phyloP scores from a whole-genome alignment of 2,113 vertebrate species.

The Etheostoma cragini region DNA sequence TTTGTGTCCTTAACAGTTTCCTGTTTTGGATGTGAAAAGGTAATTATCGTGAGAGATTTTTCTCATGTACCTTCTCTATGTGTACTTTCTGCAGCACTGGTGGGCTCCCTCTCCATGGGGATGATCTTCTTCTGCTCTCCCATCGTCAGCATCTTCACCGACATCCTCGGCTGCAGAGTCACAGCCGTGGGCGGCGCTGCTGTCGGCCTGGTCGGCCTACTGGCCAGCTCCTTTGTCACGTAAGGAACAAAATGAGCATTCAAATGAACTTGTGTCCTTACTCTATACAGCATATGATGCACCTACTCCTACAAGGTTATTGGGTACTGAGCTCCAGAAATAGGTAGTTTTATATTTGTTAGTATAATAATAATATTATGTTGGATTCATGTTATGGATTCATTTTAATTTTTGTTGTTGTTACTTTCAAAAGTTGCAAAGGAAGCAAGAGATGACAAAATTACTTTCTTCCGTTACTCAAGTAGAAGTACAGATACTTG shows the following conservation, averaged over 20 bases:
- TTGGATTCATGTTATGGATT: too few relatives aligned
- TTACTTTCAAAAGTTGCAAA: too few relatives aligned
- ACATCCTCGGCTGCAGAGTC: slow-evolving; percentile 90
- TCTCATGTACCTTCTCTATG: not conserved
- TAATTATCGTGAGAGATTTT: not conserved
- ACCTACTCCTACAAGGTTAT: not conserved
- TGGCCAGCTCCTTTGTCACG: slow-evolving; percentile 95
- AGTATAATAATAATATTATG: too few relatives aligned
- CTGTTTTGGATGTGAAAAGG: not conserved
- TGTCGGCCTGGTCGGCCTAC: slow-evolving; percentile 90
- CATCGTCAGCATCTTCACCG: slow-evolving; percentile 95
- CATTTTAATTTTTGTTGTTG: too few relatives aligned
- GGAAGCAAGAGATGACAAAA: too few relatives aligned
- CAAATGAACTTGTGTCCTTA: not conserved
- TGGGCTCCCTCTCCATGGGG: slow-evolving; percentile 95
- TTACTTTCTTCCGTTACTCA: too few relatives aligned
- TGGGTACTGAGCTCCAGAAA: not conserved
- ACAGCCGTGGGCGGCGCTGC: slow-evolving; percentile 92
- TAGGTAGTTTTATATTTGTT: too few relatives aligned
- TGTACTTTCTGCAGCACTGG: slow-evolving; percentile 88
- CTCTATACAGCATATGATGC: not conserved
- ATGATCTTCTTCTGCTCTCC: slow-evolving; percentile 99
- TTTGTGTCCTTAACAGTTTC: not conserved
- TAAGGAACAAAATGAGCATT: slow-evolving; percentile 75
- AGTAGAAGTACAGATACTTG: too few relatives aligned